Evolutionary conservation across 2,888 invertebrate species (phyloP).

Genomic region (Hydroisotoma schaefferi): DNA sequence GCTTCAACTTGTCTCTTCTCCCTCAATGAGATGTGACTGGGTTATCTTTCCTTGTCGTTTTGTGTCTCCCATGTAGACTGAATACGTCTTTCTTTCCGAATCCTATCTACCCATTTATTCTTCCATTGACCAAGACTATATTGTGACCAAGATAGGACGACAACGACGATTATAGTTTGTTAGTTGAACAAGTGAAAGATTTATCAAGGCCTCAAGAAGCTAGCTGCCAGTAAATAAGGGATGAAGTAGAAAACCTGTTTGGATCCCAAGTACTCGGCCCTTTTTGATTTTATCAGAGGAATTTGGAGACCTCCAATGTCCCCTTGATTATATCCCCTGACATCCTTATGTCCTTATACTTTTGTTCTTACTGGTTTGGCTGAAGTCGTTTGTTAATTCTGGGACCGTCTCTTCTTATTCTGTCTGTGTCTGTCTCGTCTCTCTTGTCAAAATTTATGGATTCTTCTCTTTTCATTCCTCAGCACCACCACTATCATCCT

Average conservation of each 20-base stretch:
- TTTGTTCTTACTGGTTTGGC: not conserved
- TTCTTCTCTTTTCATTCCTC: constrained; percentile 1
- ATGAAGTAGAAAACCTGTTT: constrained; percentile 12
- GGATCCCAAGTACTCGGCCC: constrained; percentile 1
- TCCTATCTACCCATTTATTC: not conserved
- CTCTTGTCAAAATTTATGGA: constrained; percentile 33
- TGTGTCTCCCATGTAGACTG: not conserved
- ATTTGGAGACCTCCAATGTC: constrained; percentile 35
- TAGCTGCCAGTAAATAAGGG: no score
- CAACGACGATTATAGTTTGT: not conserved
- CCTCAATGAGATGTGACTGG: not conserved
- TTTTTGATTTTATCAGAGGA: constrained; percentile 32
- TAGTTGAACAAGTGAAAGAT: not conserved
- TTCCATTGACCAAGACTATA: no score
- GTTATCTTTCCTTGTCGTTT: not conserved
- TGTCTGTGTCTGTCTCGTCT: constrained; percentile 19
- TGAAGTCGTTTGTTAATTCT: not conserved
- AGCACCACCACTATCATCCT: not conserved
- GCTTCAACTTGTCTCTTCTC: no score
- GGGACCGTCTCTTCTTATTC: not conserved
- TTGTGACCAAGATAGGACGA: not conserved
- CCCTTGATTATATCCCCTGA: constrained; percentile 26
- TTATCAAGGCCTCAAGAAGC: constrained; percentile 6
- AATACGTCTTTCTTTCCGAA: not conserved
- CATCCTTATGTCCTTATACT: constrained; percentile 19